Conservation (phyloP, 2,113 vertebrate genomes). For the Pithys albifrons region DNA sequence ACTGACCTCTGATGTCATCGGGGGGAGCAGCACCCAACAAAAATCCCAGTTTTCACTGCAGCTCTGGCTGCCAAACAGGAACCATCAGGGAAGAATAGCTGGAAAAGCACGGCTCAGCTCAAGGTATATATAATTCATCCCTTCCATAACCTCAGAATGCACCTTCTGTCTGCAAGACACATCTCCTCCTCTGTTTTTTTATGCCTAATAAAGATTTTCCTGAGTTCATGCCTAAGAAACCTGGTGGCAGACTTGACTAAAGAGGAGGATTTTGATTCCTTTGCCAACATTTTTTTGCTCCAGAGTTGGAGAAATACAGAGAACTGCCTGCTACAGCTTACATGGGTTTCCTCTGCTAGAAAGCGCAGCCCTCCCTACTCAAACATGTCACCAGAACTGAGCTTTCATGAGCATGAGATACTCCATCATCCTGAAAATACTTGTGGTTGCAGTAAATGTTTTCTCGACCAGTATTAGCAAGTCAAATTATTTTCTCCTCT, state of each 20-base stretch:
- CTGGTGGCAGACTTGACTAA: neutral
- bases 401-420: constrained; percentile 16
- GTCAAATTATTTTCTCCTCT: constrained; percentile 71
- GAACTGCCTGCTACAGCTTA: neutral
- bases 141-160: neutral
- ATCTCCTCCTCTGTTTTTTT: neutral
- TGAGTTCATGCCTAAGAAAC: constrained; percentile 11
- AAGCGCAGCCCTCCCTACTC: neutral
- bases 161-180: constrained; percentile 10
- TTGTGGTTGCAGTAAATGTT: constrained; percentile 69
- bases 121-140: neutral
- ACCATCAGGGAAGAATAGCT: neutral
- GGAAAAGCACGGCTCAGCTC: neutral
- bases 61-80: constrained; percentile 12
- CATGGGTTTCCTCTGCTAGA: constrained; percentile 9
- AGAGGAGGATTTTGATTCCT: neutral
- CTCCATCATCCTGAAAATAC: constrained; percentile 63
- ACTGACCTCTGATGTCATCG: constrained; percentile 40
- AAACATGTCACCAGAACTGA: constrained; percentile 46
- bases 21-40: constrained; percentile 47
- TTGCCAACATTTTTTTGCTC: neutral
- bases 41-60: constrained; percentile 13
- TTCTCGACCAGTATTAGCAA: constrained; percentile 69
- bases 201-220: constrained; percentile 23
- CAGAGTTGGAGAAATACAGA: neutral